Evolutionary conservation across 2,888 invertebrate species (phyloP), one percentile per base, ranked within the genome.

Genomic region (Matsumyia berberina): DNA sequence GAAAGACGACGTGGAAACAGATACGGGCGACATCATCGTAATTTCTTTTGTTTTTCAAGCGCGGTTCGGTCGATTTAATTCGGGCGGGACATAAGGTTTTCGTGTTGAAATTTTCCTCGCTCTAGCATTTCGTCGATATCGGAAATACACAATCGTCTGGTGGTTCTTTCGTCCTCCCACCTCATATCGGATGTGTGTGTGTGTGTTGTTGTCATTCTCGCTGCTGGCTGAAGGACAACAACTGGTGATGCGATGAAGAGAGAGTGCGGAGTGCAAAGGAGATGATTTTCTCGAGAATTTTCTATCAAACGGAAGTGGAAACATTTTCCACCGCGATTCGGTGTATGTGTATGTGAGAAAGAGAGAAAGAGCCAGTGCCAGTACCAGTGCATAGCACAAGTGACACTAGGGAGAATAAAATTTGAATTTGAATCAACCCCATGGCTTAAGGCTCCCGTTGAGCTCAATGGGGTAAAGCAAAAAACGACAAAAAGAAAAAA

Each of bases 241-340:
- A 66, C 46, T 46, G 37, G 57, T 66, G 66, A 58, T 42, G 37
- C 24, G 57, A 31, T 17, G 60, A 55, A 33, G 37, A 57, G 37
- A 58, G 81, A 31, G 64, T 49, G 49, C 49, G 49, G 39, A 19
- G 49, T 39, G 44, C 39, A 66, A 58, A 57, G 66, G 42, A 73
- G 53, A 44, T 60, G 74, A 15, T 60, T 49, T 82, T 67, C 60
- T 72, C 82, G 55, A 77, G 77, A 82, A 82, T 55, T 67, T 82
- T 82, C 82, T 49, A 82, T 55, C 12, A 49, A 77, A 77, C 66
- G 72, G 72, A 77, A 82, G 76, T 76, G 37, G 44, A 82, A 53
- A 58, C 11, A 15, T 74, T 62, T 55, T 53, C 31, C 57, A 33
- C 8, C 67, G 62, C 62, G 57, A 44, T 11, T 33, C 29, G 42